Evolutionary conservation across 35 echinoderm and acorn worm species (phyloP).

Genomic region (Chiridota heheva): DNA sequence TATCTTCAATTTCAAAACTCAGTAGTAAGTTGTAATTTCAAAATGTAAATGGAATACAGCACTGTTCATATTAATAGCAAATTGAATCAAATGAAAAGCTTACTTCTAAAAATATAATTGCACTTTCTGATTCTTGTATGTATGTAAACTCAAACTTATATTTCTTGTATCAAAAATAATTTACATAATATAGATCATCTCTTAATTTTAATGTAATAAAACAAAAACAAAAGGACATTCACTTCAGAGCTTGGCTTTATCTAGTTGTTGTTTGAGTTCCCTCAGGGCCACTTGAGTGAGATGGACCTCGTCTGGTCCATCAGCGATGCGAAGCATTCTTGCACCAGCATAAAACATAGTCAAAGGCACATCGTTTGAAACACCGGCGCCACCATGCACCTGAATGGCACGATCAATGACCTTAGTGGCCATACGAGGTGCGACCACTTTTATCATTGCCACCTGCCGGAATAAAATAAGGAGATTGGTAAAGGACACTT

Average conservation of each 20-base stretch:
- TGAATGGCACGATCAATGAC: slow-evolving; percentile 93
- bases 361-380: slow-evolving; percentile 70
- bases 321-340: slow-evolving; percentile 71
- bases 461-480: slow-evolving; percentile 46
- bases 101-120: too few species aligned
- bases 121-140: too few species aligned
- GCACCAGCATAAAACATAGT: slow-evolving; percentile 66
- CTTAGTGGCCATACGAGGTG: slow-evolving; percentile 66
- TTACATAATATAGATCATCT: too few species aligned
- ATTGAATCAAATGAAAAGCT: too few species aligned
- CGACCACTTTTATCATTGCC: slow-evolving; percentile 94
- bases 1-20: too few species aligned
- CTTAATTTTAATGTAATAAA: too few species aligned
- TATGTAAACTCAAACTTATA: too few species aligned
- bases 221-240: too few species aligned
- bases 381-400: slow-evolving; percentile 86
- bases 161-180: too few species aligned
- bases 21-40: too few species aligned
- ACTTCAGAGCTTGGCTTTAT: slow-evolving; percentile 76
- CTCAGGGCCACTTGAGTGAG: slow-evolving; percentile 58
- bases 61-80: too few species aligned
- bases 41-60: too few species aligned
- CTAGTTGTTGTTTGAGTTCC: slow-evolving; percentile 73
- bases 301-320: slow-evolving; percentile 97
- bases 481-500: background rate